These are phyloP conservation scores for Pterobdella sp. DNA, from an alignment of 2,888 invertebrate species.

Conservation along the genomic window DNA sequence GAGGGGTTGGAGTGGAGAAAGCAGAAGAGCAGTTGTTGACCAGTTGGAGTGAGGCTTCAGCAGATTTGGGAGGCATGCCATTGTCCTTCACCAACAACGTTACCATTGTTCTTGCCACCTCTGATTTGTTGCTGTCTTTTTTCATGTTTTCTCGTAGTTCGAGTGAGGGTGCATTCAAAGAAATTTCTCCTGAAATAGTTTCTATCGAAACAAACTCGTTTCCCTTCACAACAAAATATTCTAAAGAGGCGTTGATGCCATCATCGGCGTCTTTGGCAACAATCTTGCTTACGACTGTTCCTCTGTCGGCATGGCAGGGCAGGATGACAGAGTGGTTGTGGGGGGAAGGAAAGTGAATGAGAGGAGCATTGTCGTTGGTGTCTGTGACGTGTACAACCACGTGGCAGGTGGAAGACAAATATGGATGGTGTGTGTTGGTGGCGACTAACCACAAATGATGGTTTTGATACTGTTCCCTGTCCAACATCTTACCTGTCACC, in stretches of 20 bases:
- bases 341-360: slow-evolving; percentile 33
- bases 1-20: too few relatives aligned
- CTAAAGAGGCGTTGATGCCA: slow-evolving; percentile 34
- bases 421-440: slow-evolving; percentile 26
- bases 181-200: slow-evolving; percentile 49
- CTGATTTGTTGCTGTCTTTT: background rate
- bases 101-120: background rate
- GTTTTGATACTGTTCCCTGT: slow-evolving; percentile 32
- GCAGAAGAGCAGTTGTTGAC: slow-evolving; percentile 17
- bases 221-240: slow-evolving; percentile 42
- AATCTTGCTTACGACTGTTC: slow-evolving; percentile 19
- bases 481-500: slow-evolving; percentile 26
- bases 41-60: slow-evolving; percentile 13
- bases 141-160: slow-evolving; percentile 13
- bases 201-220: slow-evolving; percentile 53
- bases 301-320: background rate
- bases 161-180: slow-evolving; percentile 32
- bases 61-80: slow-evolving; percentile 26
- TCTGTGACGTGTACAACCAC: slow-evolving; percentile 34
- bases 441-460: slow-evolving; percentile 32
- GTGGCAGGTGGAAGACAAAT: slow-evolving; percentile 26
- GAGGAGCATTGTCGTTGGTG: slow-evolving; percentile 35
- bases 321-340: slow-evolving; percentile 32
- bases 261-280: slow-evolving; percentile 35
- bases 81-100: slow-evolving; percentile 27